These are phyloP conservation scores for Pyrochroa serraticornis DNA, from an alignment of 2,888 invertebrate species.

Conservation along the genomic window DNA sequence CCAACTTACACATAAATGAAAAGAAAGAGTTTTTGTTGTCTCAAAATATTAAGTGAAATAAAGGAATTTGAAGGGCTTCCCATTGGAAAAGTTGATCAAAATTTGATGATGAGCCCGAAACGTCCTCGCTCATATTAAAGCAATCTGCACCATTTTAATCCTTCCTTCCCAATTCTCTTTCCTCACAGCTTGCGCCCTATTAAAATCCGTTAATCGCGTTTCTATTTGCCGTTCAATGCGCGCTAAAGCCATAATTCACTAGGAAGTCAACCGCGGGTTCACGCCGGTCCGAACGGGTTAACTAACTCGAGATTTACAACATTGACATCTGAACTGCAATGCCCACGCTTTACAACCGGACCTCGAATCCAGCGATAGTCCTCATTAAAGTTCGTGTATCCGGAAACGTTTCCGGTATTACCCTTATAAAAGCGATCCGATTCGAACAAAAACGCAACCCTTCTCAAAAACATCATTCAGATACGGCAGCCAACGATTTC, in stretches of 20 bases:
- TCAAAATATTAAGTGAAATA: no score
- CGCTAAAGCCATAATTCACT: constrained; percentile 52
- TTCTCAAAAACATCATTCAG: constrained; percentile 31
- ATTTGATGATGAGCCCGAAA: not conserved
- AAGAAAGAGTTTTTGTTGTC: no score
- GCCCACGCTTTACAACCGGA: constrained; percentile 19
- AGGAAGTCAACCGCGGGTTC: constrained; percentile 52
- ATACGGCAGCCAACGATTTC: constrained; percentile 29
- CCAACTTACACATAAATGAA: no score
- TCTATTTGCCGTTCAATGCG: constrained; percentile 53
- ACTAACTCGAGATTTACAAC: constrained; percentile 54
- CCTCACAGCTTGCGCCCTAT: constrained; percentile 39
- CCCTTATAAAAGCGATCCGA: constrained; percentile 14
- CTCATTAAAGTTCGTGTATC: not conserved
- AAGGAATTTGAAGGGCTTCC: no score
- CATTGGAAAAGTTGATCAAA: not conserved
- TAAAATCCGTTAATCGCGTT: constrained; percentile 56
- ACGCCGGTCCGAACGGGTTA: constrained; percentile 49
- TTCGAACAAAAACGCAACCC: constrained; percentile 20
- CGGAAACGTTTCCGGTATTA: constrained; percentile 4
- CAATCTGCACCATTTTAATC: constrained; percentile 15
- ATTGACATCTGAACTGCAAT: constrained; percentile 49
- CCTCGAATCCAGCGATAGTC: not conserved
- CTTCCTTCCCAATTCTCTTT: constrained; percentile 8
- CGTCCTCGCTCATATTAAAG: constrained; percentile 10